Evolutionary conservation across 2,113 vertebrate species (phyloP), one percentile per base, ranked within the genome.

Genomic region (Ptilonorhynchus violaceus): DNA sequence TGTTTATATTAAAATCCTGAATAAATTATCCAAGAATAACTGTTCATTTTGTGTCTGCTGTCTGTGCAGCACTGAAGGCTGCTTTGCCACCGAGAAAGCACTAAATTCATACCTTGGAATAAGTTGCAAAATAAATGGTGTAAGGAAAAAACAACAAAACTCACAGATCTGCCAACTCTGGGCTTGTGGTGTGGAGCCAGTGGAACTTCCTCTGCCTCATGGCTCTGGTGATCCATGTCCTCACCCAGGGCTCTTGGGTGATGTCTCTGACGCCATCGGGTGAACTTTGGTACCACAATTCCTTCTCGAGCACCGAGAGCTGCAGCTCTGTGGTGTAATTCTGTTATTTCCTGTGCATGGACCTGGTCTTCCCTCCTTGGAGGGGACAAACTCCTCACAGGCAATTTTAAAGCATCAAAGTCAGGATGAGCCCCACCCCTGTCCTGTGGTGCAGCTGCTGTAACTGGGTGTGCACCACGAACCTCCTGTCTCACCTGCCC

Each of bases 1-100:
- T 99, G 99, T 99, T 99, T 99, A 99, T 99, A 99, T 99, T 98
- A 99, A 99, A 99, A 98, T 98, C 98, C 98, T 98, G 98, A 99
- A 99, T 99, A 99, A 99, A 99, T 98, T 98, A 98, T 98, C 98
- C 97, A 96, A 98, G 96, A 98, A 97, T 95, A 96, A 47, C 47
- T 85, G 81, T 60, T 88, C 74, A 27, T 77, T 74, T 96, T 87
- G 39, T 86, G 93, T 42, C 73, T 62, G 73, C 81, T 93, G 52
- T 60, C 28, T 58, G 77, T 46, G 62, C 77, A 50, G 80, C 69
- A 17, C 50, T 10, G 31, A 30, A 13, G 2, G 59, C 85, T 90
- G 88, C 90, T 50, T 79, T 24, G 18, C 88, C 14, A 0, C 28
- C 12, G 72, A 25, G 69, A 84, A 81, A 69, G 64, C 44, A 9